These are phyloP conservation scores for Actinemys pallida DNA, from an alignment of 2,113 vertebrate genomes.

Conservation along the genomic window DNA sequence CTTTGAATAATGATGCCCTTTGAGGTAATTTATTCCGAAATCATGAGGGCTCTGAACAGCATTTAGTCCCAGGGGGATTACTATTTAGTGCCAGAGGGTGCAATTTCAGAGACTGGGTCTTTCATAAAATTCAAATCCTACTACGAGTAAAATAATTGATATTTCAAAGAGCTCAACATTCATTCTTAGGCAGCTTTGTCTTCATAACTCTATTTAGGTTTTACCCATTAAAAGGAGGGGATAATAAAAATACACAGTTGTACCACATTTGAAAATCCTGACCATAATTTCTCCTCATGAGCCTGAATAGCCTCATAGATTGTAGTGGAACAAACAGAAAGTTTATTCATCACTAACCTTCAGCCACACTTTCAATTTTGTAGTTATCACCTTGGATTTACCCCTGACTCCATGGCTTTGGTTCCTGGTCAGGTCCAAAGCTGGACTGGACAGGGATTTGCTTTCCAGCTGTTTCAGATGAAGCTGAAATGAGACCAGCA, in stretches of 20 bases:
- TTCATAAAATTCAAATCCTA: background rate
- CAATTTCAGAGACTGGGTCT: background rate
- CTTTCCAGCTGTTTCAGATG: background rate
- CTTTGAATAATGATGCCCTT: constrained; percentile 31
- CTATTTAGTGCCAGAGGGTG: background rate
- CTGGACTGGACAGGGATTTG: accelerated
- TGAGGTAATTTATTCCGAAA: constrained; percentile 24
- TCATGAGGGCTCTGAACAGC: background rate
- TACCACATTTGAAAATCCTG: background rate
- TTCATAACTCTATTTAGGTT: accelerated
- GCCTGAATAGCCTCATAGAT: accelerated
- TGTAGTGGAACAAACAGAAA: background rate
- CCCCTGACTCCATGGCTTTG: background rate
- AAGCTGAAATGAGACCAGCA: background rate
- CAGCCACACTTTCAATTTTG: background rate
- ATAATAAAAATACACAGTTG: background rate
- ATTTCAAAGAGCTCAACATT: background rate
- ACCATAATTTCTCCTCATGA: accelerated
- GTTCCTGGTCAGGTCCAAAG: background rate
- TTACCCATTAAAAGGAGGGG: background rate
- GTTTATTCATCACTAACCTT: background rate
- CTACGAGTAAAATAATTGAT: background rate
- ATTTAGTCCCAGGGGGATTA: background rate
- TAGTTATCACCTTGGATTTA: background rate
- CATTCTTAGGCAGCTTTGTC: background rate